Evolutionary conservation across 2,113 vertebrate genomes (phyloP).

Genomic region (Oreochromis tanganicae): DNA sequence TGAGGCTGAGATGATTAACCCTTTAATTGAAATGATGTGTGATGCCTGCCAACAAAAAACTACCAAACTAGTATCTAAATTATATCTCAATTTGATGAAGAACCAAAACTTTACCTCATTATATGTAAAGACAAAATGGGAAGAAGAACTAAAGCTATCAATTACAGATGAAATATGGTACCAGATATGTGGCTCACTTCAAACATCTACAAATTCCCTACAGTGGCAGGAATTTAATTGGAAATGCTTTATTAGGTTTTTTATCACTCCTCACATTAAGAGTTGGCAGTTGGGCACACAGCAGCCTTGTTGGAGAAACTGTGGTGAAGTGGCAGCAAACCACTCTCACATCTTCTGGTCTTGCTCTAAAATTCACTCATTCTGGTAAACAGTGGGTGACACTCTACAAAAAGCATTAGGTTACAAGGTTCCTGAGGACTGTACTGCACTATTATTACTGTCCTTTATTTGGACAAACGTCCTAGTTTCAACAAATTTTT

Average conservation of each 20-base stretch:
- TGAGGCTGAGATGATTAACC: neutral
- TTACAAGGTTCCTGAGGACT: neutral
- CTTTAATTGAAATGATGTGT: neutral
- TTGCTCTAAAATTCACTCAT: neutral
- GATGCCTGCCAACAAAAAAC: neutral
- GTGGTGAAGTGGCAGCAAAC: neutral
- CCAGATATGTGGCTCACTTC: neutral
- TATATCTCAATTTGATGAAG: neutral
- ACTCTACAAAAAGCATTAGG: neutral
- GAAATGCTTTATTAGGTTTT: neutral
- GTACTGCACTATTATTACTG: neutral
- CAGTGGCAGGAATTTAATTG: neutral
- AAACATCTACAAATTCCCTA: neutral
- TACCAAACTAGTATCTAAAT: neutral
- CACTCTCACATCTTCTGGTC: neutral
- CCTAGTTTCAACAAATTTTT: neutral
- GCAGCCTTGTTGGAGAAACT: neutral
- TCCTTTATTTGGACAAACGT: neutral
- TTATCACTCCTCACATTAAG: neutral
- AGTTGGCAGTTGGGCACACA: neutral
- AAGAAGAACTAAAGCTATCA: neutral
- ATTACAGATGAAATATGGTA: neutral
- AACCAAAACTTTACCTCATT: neutral
- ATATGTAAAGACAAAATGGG: neutral
- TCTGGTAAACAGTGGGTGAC: neutral